Conservation (phyloP, 2,888 invertebrate genomes). For the Drosophila conformis region DNA sequence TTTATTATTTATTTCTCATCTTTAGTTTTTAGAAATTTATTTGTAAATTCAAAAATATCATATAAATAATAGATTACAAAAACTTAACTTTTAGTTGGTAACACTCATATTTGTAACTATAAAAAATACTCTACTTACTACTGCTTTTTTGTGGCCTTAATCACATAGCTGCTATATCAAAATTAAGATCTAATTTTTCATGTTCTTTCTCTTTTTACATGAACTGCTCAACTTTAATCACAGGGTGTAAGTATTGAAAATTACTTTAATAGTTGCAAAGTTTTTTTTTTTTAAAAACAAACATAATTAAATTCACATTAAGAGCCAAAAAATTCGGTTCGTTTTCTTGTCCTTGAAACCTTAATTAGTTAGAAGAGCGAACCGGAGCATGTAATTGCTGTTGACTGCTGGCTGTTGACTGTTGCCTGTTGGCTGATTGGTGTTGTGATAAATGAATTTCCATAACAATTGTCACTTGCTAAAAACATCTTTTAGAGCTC, state of each 20-base stretch:
- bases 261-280: constrained; percentile 24
- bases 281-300: constrained; percentile 44
- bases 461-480: constrained; percentile 51
- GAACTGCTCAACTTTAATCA: constrained; percentile 14
- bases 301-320: constrained; percentile 72
- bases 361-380: constrained; percentile 29
- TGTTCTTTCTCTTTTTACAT: constrained; percentile 18
- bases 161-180: background rate
- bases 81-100: background rate
- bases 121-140: background rate
- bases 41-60: background rate
- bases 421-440: constrained; percentile 9
- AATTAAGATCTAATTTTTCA: constrained; percentile 22
- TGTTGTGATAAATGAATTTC: constrained; percentile 68
- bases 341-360: constrained; percentile 5
- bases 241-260: constrained; percentile 71
- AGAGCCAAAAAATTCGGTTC: background rate
- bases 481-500: constrained; percentile 36
- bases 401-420: constrained; percentile 7
- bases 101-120: background rate
- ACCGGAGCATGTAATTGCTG: constrained; percentile 51
- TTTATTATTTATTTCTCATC: background rate
- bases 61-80: background rate
- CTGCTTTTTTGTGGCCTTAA: background rate
- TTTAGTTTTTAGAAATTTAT: background rate